Conservation (phyloP, 2,888 invertebrate species). For the Physocephala rufipes region DNA sequence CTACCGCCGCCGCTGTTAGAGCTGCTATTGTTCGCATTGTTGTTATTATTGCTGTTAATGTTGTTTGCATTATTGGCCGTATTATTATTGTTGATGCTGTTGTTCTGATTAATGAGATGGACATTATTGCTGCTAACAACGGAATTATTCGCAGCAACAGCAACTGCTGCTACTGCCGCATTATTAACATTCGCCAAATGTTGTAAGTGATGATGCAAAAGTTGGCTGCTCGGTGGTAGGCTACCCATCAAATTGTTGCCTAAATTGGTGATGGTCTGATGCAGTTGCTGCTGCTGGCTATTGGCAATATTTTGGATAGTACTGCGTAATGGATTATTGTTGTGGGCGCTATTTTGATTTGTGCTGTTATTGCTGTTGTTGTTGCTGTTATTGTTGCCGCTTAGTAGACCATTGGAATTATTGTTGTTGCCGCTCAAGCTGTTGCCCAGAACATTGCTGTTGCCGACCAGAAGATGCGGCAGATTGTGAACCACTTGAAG, state of each 20-base stretch:
- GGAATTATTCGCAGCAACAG: conserved; percentile 53
- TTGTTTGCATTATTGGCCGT: conserved; percentile 49
- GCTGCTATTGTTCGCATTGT: conserved; percentile 51
- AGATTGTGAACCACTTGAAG: conserved; percentile 64
- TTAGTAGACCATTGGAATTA: conserved; percentile 32
- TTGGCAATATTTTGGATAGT: conserved; percentile 54
- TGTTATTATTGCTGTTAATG: conserved; percentile 48
- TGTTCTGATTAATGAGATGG: conserved; percentile 39
- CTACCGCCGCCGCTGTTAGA: conserved; percentile 27
- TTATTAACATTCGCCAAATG: conserved; percentile 64
- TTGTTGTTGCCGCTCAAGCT: conserved; percentile 27
- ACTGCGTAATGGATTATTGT: conserved; percentile 51
- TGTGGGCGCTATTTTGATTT: conserved; percentile 39
- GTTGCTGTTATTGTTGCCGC: conserved; percentile 33
- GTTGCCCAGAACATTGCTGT: conserved; percentile 16
- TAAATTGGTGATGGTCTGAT: conserved; percentile 47
- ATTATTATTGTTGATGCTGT: conserved; percentile 42
- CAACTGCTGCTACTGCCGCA: conserved; percentile 55
- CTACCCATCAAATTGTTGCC: conserved; percentile 52
- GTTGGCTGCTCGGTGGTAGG: conserved; percentile 62
- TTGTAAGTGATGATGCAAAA: conserved; percentile 65
- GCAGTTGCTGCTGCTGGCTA: conserved; percentile 46
- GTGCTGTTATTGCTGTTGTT: conserved; percentile 42
- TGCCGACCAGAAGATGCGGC: conserved; percentile 59
- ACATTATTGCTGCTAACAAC: conserved; percentile 39